A percentile compares a stretch with the other conserved stretches of the same genome.
Evolutionary conservation across 1,140 invertebrate species (phyloP).

Genomic region (Nephila pilipes): DNA sequence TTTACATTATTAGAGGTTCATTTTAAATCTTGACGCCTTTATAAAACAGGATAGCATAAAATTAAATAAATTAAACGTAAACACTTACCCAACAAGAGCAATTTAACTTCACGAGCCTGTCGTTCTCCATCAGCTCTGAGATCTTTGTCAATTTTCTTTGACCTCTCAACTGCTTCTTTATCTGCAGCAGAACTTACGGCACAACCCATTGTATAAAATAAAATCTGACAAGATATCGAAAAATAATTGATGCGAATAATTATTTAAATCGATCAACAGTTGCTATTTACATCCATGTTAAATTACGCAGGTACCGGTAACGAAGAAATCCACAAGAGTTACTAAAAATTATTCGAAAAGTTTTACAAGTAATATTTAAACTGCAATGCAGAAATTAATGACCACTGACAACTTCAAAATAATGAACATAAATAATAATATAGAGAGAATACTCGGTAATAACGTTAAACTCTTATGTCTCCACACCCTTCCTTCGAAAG

Average conservation of each 20-base stretch:
- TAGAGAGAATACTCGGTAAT: not conserved
- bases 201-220: constrained; percentile 72
- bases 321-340: not conserved
- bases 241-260: not conserved
- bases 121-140: constrained; percentile 91
- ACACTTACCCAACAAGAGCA: constrained; percentile 90
- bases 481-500: constrained; percentile 75
- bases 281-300: constrained; percentile 49
- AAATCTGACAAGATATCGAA: constrained; percentile 22
- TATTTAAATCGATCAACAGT: constrained; percentile 8
- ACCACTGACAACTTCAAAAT: not conserved
- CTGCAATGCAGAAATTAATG: not conserved
- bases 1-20: not conserved
- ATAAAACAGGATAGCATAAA: not conserved
- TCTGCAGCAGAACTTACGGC: constrained; percentile 88
- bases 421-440: constrained; percentile 22
- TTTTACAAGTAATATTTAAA: not conserved
- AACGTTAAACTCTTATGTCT: constrained; percentile 43
- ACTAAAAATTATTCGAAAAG: not conserved
- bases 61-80: constrained; percentile 15
- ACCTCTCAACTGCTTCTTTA: constrained; percentile 90
- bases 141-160: constrained; percentile 94
- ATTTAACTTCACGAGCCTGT: constrained; percentile 92
- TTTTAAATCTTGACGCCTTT: not conserved
- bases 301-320: constrained; percentile 64